Evolutionary conservation across 2,888 invertebrate species (phyloP).

Genomic region (Liodrosophila aerea): DNA sequence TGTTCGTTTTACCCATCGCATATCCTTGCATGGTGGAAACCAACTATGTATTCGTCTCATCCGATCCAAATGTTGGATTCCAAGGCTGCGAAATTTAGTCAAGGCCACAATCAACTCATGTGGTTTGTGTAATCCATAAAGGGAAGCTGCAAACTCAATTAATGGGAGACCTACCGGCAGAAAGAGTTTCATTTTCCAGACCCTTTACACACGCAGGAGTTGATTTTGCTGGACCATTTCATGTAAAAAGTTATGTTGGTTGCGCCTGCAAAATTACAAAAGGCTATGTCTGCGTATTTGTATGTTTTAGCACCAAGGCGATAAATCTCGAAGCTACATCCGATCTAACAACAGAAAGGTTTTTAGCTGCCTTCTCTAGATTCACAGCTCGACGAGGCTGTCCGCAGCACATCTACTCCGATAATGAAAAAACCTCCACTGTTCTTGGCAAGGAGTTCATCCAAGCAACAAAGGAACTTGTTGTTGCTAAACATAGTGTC

Average conservation of each 20-base stretch:
- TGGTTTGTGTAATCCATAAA: background rate
- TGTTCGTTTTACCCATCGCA: background rate
- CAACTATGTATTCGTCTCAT: background rate
- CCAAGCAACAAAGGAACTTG: background rate
- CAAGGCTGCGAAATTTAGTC: background rate
- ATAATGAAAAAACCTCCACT: background rate
- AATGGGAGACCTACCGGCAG: background rate
- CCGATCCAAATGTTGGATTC: background rate
- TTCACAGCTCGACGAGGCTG: background rate
- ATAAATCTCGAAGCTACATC: background rate
- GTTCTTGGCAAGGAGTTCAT: background rate
- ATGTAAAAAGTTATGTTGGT: background rate
- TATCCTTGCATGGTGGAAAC: background rate
- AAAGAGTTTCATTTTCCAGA: background rate
- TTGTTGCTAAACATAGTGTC: background rate
- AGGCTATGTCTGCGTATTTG: constrained; percentile 5
- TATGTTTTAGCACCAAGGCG: constrained; percentile 5
- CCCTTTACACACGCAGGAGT: background rate
- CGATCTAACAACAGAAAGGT: background rate
- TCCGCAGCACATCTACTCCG: background rate
- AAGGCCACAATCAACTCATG: background rate
- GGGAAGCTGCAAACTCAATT: background rate
- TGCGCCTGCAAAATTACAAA: background rate
- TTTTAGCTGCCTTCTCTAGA: background rate
- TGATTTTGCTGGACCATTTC: constrained; percentile 1